Evolutionary conservation across 2,888 invertebrate species (phyloP).

Genomic region (Amphipoea lucens): DNA sequence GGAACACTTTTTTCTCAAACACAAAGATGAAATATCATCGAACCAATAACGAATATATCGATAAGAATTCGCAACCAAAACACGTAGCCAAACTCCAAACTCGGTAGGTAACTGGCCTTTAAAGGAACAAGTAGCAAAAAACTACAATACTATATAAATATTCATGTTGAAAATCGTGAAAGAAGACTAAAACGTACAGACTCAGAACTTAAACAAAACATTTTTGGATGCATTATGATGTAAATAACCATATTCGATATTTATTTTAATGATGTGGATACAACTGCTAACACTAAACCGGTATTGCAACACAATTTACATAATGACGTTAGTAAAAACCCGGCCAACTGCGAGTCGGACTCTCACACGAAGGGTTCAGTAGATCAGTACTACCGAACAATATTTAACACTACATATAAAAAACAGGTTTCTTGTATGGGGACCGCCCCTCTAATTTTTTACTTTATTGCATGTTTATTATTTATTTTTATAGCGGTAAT

Average conservation of each 20-base stretch:
- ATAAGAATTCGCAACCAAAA: constrained; percentile 5
- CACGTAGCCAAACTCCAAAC: neutral
- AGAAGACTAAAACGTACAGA: neutral
- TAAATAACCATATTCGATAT: neutral
- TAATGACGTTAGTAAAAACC: too few relatives aligned
- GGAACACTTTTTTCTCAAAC: neutral
- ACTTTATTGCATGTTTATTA: too few relatives aligned
- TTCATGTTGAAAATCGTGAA: neutral
- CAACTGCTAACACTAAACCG: neutral
- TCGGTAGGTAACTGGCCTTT: neutral
- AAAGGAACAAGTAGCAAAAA: neutral
- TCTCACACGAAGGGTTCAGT: neutral
- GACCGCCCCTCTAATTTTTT: too few relatives aligned
- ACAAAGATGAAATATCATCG: neutral
- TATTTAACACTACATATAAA: neutral
- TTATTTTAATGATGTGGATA: neutral
- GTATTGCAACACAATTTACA: neutral
- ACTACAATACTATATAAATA: neutral
- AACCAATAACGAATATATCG: neutral
- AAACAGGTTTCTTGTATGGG: too few relatives aligned
- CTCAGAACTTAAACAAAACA: neutral
- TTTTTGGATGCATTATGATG: neutral
- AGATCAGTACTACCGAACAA: neutral
- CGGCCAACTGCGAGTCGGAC: neutral
- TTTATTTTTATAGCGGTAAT: too few relatives aligned